Evolutionary conservation across 92 coral and sea anemone species (phyloP).

Genomic region (Meandrina meandrites): DNA sequence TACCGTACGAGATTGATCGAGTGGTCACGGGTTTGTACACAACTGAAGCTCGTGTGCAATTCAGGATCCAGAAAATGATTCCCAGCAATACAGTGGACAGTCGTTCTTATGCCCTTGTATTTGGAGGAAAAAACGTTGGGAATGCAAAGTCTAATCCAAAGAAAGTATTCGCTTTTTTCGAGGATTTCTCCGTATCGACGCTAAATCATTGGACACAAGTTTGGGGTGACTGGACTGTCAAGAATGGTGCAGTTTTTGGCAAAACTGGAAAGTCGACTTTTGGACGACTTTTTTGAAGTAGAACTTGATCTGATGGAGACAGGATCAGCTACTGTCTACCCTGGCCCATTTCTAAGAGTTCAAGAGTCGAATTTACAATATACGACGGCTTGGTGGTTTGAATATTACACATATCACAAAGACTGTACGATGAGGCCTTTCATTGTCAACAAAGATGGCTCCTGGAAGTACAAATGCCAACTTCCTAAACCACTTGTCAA

Average conservation of each 20-base stretch:
- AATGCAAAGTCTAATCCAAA: constrained; percentile 49
- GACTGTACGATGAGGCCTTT: constrained; percentile 82
- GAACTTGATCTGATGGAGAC: constrained; percentile 82
- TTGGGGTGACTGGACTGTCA: constrained; percentile 59
- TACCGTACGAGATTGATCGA: constrained; percentile 58
- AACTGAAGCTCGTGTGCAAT: constrained; percentile 34
- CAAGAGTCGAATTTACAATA: constrained; percentile 31
- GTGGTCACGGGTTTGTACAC: constrained; percentile 57
- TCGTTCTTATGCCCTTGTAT: constrained; percentile 55
- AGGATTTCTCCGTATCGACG: constrained; percentile 52
- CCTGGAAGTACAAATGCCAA: constrained; percentile 56
- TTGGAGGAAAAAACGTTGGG: constrained; percentile 56
- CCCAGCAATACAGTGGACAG: constrained; percentile 29
- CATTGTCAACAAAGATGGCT: constrained; percentile 59
- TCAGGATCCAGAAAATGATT: constrained; percentile 48
- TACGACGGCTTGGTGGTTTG: constrained; percentile 92
- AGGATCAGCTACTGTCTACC: constrained; percentile 40
- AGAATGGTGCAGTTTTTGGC: constrained; percentile 55
- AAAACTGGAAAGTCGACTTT: constrained; percentile 60
- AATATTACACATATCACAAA: constrained; percentile 52
- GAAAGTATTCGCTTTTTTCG: constrained; percentile 67
- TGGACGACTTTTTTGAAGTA: constrained; percentile 75
- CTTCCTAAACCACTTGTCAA: constrained; percentile 49
- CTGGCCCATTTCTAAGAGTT: constrained; percentile 76
- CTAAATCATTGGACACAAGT: constrained; percentile 54